Conservation (phyloP, 2,797 vertebrate species). For the Distichodus sexfasciatus region DNA sequence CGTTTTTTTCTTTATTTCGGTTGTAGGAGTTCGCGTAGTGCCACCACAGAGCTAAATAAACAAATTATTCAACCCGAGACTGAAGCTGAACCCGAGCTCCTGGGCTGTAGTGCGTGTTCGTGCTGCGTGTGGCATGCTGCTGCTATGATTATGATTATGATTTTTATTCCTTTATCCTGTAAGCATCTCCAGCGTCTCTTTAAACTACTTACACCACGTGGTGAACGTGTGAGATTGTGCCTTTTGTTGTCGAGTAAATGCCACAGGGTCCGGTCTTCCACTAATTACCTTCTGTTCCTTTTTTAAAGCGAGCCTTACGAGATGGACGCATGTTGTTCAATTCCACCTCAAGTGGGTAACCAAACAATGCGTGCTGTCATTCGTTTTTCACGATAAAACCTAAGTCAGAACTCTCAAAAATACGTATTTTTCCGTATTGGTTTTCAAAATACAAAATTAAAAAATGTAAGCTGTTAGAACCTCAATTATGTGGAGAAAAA, state of each 20-base stretch:
- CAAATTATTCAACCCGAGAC: conserved; percentile 38
- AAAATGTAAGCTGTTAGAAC: too few species aligned
- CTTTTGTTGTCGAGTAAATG: conserved; percentile 54
- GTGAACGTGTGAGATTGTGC: conserved; percentile 50
- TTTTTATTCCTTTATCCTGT: conserved; percentile 46
- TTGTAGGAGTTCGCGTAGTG: conserved; percentile 32
- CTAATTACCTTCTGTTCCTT: conserved; percentile 48
- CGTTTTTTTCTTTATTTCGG: not conserved
- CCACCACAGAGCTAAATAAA: conserved; percentile 34
- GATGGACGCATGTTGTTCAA: too few species aligned
- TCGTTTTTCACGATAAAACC: too few species aligned
- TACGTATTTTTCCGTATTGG: too few species aligned
- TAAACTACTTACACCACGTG: conserved; percentile 38
- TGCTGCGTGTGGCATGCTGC: conserved; percentile 54
- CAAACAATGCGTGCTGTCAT: too few species aligned
- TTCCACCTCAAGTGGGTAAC: too few species aligned
- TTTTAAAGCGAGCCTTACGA: conserved; percentile 54
- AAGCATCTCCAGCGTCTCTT: conserved; percentile 43
- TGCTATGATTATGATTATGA: too few species aligned
- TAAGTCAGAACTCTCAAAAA: too few species aligned
- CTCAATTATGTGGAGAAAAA: too few species aligned
- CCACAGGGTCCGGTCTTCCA: conserved; percentile 59
- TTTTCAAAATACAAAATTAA: too few species aligned
- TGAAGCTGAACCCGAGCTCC: conserved; percentile 31
- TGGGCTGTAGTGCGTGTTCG: conserved; percentile 30